phyloP scores from a whole-genome alignment of 2,797 vertebrate species.

The Lepilemur septentrionalis region DNA sequence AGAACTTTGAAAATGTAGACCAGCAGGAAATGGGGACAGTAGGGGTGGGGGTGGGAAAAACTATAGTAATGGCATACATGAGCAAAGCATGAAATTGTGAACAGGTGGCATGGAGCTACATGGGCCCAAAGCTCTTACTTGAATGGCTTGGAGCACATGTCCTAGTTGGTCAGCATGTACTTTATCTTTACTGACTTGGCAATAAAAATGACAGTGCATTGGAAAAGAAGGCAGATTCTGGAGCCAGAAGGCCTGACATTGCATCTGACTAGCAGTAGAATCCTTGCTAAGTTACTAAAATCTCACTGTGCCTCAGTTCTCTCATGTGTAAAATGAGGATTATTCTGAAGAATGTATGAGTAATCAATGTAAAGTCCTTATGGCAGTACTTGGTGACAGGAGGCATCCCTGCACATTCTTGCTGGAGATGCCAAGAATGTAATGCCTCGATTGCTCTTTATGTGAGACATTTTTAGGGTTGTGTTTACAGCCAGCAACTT shows the following conservation, averaged over 20 bases:
- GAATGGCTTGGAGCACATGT: neutral
- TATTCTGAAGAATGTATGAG: neutral
- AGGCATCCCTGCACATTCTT: neutral
- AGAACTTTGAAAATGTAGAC: neutral
- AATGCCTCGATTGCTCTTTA: neutral
- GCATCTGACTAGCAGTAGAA: neutral
- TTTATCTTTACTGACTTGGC: neutral
- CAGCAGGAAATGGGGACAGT: neutral
- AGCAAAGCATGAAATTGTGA: neutral
- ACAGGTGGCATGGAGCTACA: neutral
- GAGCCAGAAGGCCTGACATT: neutral
- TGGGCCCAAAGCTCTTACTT: neutral
- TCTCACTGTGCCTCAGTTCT: neutral
- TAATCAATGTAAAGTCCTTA: neutral
- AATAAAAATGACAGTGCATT: neutral
- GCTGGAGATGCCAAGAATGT: neutral
- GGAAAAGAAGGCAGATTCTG: neutral
- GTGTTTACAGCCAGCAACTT: neutral
- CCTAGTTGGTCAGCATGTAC: neutral
- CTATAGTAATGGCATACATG: neutral
- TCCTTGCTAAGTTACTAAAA: neutral
- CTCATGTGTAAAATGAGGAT: neutral
- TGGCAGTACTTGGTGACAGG: neutral
- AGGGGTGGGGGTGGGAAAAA: rapidly evolving
- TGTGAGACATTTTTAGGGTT: neutral